phyloP scores from a whole-genome alignment of 2,113 vertebrate genomes.

The Colistium nudipinnis region DNA sequence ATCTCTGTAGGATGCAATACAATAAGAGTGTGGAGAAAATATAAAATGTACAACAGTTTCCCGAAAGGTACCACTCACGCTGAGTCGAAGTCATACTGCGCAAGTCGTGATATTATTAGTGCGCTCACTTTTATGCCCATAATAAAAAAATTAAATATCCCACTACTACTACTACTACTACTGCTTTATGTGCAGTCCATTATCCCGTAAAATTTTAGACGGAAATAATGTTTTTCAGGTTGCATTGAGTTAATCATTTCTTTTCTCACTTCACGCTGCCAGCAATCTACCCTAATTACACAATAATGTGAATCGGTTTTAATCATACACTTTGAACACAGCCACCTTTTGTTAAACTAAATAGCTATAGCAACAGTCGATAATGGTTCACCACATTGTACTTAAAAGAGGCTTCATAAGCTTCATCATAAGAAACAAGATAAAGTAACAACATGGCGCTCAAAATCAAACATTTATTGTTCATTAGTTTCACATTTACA shows the following conservation, averaged over 20 bases:
- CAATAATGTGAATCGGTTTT: not conserved
- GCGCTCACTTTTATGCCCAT: not conserved
- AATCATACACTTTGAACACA: not conserved
- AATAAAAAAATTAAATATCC: not conserved
- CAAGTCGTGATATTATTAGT: constrained; percentile 47
- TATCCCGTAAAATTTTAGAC: too few species aligned
- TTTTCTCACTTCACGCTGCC: too few species aligned
- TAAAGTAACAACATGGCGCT: not conserved
- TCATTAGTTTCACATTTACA: constrained; percentile 75
- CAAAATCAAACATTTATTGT: constrained; percentile 78
- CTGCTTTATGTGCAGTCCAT: too few species aligned
- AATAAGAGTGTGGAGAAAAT: too few species aligned
- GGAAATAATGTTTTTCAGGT: too few species aligned
- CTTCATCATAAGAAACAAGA: not conserved
- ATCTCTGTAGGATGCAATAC: too few species aligned
- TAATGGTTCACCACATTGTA: not conserved
- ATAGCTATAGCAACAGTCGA: not conserved
- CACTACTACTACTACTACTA: not conserved
- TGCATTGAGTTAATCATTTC: too few species aligned
- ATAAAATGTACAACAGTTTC: not conserved
- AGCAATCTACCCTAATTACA: too few species aligned
- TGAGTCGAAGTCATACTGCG: constrained; percentile 35
- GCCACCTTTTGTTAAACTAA: too few species aligned
- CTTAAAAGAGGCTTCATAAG: not conserved
- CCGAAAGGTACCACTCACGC: constrained; percentile 46